Base-by-base conservation (phyloP, 1,140 invertebrate genomes). In the Calephelis virginiensis region DNA sequence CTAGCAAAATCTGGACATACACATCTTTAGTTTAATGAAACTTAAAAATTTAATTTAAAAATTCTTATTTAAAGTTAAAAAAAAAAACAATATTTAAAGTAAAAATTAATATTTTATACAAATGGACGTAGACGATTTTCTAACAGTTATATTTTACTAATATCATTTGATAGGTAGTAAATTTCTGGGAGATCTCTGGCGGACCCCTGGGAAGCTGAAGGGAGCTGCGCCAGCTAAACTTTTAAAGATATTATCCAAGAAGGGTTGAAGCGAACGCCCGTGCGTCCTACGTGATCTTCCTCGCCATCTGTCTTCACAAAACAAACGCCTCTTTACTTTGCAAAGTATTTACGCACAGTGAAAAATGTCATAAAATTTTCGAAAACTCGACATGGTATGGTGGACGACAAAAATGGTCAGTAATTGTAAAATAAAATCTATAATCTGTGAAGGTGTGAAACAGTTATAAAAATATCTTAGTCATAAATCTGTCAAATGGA, bases 201-300 rank as follows among this genome's bases (percentile, higher is more conserved):
- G 60, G 62, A 62, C 80, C 83, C 81, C 70, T 59, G 75, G 78
- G 76, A 81, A 66, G 70, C 28, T 59, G 38, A 45, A 40, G 61
- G 70, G 73, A 67, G 74, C 71, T 75, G 69, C 75, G 72, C 66
- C 69, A 70, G 72, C 64, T 69, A 74, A 90, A 90, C 88, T 90
- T 90, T 90, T 89, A 90, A 90, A 89, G 88, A 85, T 89, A 90
- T 90, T 90, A 90, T 81, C 79, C 78, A 64, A 76, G 81, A 90
- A 90, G 88, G 88, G 88, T 90, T 90, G 84, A 81, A 71, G 73
- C 77, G 28, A 66, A 68, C 66, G 69, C 68, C 72, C 76, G 75
- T 48, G 76, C 78, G 83, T 87, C 85, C 83, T 89, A 85, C 88
- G 85, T 89, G 88, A 84, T 84, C 80, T 68, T 49, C 38, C 66